Evolutionary conservation across 2,888 invertebrate species (phyloP), one percentile per base, ranked within the genome.

Genomic region (Neelides folsomi): DNA sequence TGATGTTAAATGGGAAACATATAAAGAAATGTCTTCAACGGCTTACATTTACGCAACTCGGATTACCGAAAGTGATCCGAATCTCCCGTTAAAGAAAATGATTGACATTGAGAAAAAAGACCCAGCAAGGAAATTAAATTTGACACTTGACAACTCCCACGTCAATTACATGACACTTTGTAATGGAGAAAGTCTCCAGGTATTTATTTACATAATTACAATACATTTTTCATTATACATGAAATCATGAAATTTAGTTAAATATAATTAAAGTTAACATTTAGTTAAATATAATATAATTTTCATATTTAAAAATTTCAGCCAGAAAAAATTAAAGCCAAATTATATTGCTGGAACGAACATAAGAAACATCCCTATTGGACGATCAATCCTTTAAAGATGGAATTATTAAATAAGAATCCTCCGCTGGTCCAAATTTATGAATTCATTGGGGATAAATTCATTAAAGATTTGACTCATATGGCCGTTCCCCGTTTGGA

Each of bases 121-220:
- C 36, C 46, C 49, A 16, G 53, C 49, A 1, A n/a, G 36, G n/a
- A 55, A 27, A 50, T 38, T 8, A 43, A 59, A 42, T 35, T 42
- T 38, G 53, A 54, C 5, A 43, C 52, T 45, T 40, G 57, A 47
- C 39, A 50, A 51, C 44, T 51, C 34, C 56, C 60, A 57, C 50
- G 58, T 54, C 45, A 58, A 58, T 42, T 65, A 62, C 41, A 51
- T 65, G 2, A 58, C 60, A 9, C 48, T 65, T 13, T 65, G 65
- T 48, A 63, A 63, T 42, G 63, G 63, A 13, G 56, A 57, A 44
- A 55, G 57, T 42, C 58, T 51, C 35, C 53, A 55, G 59, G 62
- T 62, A 40, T 42, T 8, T 12, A n/a, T 12, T 16, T 20, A 39
- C n/a, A n/a, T n/a, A n/a, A n/a, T n/a, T n/a, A n/a, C n/a, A n/a